Percentiles rank a stretch among this genome's conserved stretches.
Evolutionary conservation across 1,140 invertebrate species (phyloP).

Genomic region (Halictus rubicundus): DNA sequence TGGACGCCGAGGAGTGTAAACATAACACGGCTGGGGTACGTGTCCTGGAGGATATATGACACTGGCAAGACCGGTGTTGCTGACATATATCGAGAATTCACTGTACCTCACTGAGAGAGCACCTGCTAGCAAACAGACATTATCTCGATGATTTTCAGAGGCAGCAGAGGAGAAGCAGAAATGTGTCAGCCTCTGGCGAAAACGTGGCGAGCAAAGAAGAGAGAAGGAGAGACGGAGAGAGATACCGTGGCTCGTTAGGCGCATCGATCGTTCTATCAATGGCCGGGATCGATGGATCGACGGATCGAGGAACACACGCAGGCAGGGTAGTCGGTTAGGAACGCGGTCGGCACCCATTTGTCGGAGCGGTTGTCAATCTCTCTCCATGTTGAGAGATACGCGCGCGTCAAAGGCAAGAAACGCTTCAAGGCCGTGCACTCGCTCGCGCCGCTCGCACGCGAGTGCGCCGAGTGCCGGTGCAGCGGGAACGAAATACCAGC

Average conservation of each 20-base stretch:
- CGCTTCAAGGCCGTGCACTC: constrained; percentile 37
- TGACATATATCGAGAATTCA: no score
- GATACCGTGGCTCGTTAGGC: background rate
- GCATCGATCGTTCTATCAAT: constrained; percentile 13
- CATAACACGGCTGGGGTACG: no score
- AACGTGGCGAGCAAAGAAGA: background rate
- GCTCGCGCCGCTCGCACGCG: background rate
- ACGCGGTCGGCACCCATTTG: constrained; percentile 76
- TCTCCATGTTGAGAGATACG: constrained; percentile 74
- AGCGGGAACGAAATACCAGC: background rate
- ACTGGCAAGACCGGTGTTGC: no score
- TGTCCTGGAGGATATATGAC: no score
- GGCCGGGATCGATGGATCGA: constrained; percentile 21
- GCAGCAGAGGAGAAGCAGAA: no score
- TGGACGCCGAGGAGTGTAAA: no score
- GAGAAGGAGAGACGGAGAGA: no score
- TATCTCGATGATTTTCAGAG: no score
- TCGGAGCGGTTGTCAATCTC: constrained; percentile 74
- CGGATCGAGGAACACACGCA: constrained; percentile 37
- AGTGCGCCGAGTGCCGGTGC: no score
- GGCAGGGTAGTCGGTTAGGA: constrained; percentile 56
- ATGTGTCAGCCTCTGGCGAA: no score
- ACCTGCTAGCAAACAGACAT: no score
- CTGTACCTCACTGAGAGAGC: no score
- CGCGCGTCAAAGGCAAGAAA: constrained; percentile 67